Evolutionary conservation across 2,888 invertebrate species (phyloP), one percentile per base, ranked within the genome.

Genomic region (Pachymerium ferrugineum): DNA sequence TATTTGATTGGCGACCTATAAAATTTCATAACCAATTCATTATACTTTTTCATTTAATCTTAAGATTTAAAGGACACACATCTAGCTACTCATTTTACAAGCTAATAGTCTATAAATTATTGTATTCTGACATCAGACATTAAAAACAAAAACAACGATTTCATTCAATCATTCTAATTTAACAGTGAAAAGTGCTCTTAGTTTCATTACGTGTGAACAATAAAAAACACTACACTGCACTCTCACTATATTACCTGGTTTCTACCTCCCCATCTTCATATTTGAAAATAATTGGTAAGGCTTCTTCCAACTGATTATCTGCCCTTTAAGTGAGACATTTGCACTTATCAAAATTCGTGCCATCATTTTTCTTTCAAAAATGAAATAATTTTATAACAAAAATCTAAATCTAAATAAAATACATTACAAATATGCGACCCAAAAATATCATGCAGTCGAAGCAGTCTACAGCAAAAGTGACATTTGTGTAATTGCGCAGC

Each of bases 291-390:
- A 29, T 30, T 16, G 47, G 72, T 14, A 54, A 19, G 29, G 29
- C 30, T 28, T 54, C 72, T 54, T 72, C 72, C 72, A 72, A 28
- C 14, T 42, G 72, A 72, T 72, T 47, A 54, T 54, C 29, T 28
- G 22, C 22, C 72, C 72, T 72, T 72, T n/a, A 38, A 28, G 71
- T 38, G 38, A 38, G 38, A 38, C 14, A 38, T 38, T 38, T 38
- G 38, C 38, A 38, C 38, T 38, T 38, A 38, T 38, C n/a, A 38
- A 38, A 38, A 38, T 16, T 16, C 12, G 67, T 38, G 38, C 38
- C 16, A 16, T 38, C 38, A 38, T 38, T 10, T 14, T 38, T 14
- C 38, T 16, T 1, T 10, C 1, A 14, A 14, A 35, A 35, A 35
- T 35, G n/a, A 14, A 35, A n/a, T 35, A 35, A 1, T 3, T 10